Base-by-base conservation (phyloP, 2,113 vertebrate genomes). In the Gasterosteus nipponicus region DNA sequence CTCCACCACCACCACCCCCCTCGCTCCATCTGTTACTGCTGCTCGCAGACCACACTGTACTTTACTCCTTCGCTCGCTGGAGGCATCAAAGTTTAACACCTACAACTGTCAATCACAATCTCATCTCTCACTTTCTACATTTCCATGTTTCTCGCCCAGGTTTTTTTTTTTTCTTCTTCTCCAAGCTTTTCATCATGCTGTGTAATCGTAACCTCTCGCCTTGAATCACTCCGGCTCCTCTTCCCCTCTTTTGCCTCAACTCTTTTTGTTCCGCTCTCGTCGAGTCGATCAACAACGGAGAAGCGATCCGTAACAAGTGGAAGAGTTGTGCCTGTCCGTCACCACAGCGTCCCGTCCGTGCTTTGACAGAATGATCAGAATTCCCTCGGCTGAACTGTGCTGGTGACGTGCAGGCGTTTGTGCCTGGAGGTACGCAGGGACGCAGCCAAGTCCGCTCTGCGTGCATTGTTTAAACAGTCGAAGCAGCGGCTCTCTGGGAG, bases 21-120 rank as follows among this genome's bases (percentile, higher is more conserved):
- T 77, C 69, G 46, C 64, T 73, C 60, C 39, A 73, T 80, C 83
- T 82, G 60, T 85, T 81, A 75, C 81, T 67, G 75, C 80, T 73
- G 16, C 83, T 80, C 81, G 67, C 71, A 72, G 79, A 82, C 86
- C 84, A 75, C 88, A 89, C 81, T 90, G 83, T 88, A 86, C 78
- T 86, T 82, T 86, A 70, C 83, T 33, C 73, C 86, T 58, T 78
- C 69, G 44, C 91, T 91, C 86, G 46, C 81, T 7, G 64, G 83
- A 86, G 85, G 87, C 92, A 94, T 95, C 89, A 95, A 95, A 95
- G 87, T 93, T 94, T 92, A 93, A 94, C 87, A 83, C 78, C 71
- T 83, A 89, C 89, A 83, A 90, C 85, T 87, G 84, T 86, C 87
- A 82, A 81, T 91, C 87, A 75, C 82, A 67, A 26, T 80, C 89